Conservation (phyloP, 2,888 invertebrate species). For the Tyria jacobaeae region DNA sequence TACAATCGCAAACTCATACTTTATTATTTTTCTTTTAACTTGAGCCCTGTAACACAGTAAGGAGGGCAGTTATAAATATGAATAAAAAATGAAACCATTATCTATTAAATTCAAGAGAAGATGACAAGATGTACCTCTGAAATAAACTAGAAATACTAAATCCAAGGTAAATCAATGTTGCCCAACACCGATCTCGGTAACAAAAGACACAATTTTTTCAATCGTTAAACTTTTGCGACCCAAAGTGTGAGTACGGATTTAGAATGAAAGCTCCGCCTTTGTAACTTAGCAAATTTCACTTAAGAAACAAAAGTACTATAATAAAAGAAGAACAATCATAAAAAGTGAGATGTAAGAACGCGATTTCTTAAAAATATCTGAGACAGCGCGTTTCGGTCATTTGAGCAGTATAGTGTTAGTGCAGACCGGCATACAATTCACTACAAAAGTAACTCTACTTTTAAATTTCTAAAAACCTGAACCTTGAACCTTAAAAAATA, state of each 20-base stretch:
- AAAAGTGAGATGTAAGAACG: constrained; percentile 78
- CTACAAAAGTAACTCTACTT: not conserved
- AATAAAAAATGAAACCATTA: not conserved
- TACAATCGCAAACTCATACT: too few species aligned
- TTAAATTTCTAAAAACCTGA: too few species aligned
- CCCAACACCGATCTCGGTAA: constrained; percentile 34
- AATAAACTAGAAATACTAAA: constrained; percentile 17
- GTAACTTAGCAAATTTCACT: constrained; percentile 83
- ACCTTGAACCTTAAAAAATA: too few species aligned
- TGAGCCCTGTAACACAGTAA: too few species aligned
- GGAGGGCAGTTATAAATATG: too few species aligned
- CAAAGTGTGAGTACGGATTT: constrained; percentile 82
- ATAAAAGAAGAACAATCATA: constrained; percentile 86
- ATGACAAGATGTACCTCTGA: not conserved
- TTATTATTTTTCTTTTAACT: too few species aligned
- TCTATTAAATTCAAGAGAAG: not conserved
- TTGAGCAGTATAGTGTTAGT: constrained; percentile 26
- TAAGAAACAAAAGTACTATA: constrained; percentile 85
- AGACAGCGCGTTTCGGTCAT: constrained; percentile 41
- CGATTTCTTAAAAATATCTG: constrained; percentile 67
- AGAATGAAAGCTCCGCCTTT: constrained; percentile 77
- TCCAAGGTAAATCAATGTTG: constrained; percentile 42
- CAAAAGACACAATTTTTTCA: constrained; percentile 76
- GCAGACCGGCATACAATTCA: constrained; percentile 44
- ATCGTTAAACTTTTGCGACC: constrained; percentile 80